These are phyloP conservation scores for Leptinotarsa lineolata DNA, from an alignment of 1,140 invertebrate species.

Conservation along the genomic window DNA sequence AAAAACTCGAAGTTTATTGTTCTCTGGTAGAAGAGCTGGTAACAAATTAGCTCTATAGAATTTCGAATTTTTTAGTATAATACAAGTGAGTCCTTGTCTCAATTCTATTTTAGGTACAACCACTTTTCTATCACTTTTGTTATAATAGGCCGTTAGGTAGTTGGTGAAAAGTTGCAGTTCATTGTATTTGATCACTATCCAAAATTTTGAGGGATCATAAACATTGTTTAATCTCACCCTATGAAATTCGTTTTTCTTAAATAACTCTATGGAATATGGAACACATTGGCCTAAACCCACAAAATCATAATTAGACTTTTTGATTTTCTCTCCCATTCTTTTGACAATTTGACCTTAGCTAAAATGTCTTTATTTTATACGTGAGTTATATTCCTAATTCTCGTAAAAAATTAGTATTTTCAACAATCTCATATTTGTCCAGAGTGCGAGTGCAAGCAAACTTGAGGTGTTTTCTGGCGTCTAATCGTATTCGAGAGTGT, in stretches of 20 bases:
- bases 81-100: constrained; percentile 1
- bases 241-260: background rate
- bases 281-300: background rate
- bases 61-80: background rate
- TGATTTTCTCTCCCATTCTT: background rate
- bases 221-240: constrained; percentile 11
- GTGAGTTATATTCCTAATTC: too few species aligned
- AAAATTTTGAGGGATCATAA: constrained; percentile 21
- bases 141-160: constrained; percentile 15
- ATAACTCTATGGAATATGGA: background rate
- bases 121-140: background rate
- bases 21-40: background rate
- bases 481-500: too few species aligned
- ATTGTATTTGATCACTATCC: constrained; percentile 8
- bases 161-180: constrained; percentile 13
- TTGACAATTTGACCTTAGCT: background rate
- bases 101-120: background rate
- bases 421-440: too few species aligned
- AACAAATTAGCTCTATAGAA: constrained; percentile 10
- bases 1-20: constrained; percentile 4
- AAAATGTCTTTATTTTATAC: background rate
- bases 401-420: too few species aligned
- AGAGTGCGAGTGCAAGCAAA: too few species aligned
- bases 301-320: background rate
- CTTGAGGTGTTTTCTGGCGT: too few species aligned